Conservation (phyloP, 1,140 invertebrate species). For the Lasioglossum baleicum region DNA sequence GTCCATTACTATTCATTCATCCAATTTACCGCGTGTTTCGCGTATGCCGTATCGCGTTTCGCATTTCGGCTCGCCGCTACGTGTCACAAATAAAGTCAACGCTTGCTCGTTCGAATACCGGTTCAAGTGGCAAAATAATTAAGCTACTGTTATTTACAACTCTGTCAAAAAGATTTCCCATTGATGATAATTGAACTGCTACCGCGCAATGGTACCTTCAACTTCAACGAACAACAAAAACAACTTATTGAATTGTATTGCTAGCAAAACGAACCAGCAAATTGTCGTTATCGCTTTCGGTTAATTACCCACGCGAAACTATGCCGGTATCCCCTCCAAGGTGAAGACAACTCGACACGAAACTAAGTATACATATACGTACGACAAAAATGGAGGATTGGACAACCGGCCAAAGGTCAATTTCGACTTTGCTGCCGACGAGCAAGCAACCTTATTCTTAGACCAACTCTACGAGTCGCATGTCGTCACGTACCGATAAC, state of each 20-base stretch:
- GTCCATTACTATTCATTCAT: conserved; percentile 32
- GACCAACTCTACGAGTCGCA: conserved; percentile 7
- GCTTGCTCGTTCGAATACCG: too few species aligned
- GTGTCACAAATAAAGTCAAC: too few species aligned
- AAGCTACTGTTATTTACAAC: too few species aligned
- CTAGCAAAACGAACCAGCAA: neutral
- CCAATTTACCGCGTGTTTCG: neutral
- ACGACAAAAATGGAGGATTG: neutral
- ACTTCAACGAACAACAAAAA: conserved; percentile 19
- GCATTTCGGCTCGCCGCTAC: too few species aligned
- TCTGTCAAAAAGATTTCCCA: too few species aligned
- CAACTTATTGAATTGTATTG: neutral
- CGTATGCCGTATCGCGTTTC: too few species aligned
- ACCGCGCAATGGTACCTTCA: conserved; percentile 21
- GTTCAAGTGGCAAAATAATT: too few species aligned
- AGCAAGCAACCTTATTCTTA: conserved; percentile 43
- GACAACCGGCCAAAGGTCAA: conserved; percentile 21
- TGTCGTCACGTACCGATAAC: neutral
- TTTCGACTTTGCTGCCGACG: conserved; percentile 28
- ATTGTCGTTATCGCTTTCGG: neutral
- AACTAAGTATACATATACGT: neutral
- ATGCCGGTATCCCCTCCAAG: neutral
- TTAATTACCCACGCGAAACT: neutral
- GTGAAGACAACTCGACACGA: neutral
- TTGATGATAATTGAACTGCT: neutral